These are phyloP conservation scores for Erpobdella octoculata DNA, from an alignment of 2,888 invertebrate species.

Conservation along the genomic window DNA sequence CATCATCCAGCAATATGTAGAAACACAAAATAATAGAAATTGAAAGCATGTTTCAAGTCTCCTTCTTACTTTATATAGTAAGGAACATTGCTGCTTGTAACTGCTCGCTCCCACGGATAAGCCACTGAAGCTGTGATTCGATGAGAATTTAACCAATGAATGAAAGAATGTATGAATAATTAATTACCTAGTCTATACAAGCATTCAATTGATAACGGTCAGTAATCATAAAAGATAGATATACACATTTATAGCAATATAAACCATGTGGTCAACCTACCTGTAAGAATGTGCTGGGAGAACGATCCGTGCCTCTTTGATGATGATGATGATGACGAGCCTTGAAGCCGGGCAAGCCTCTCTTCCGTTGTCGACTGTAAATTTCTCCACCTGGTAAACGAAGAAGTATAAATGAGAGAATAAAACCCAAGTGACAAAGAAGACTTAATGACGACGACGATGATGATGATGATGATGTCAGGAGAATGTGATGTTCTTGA, in stretches of 20 bases:
- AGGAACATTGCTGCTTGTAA: conserved; percentile 93
- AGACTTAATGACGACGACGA: too few species aligned
- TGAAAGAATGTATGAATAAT: not conserved
- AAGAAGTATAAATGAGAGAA: not conserved
- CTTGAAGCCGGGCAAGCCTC: conserved; percentile 67
- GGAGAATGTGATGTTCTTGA: not conserved
- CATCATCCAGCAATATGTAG: too few species aligned
- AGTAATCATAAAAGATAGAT: not conserved
- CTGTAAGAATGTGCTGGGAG: conserved; percentile 56
- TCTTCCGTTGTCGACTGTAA: conserved; percentile 79
- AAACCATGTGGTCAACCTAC: conserved; percentile 38
- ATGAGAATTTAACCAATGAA: not conserved
- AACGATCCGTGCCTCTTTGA: conserved; percentile 66
- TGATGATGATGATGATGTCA: not conserved
- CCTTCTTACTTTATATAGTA: conserved; percentile 85
- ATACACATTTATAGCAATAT: not conserved
- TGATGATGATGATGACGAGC: too few species aligned
- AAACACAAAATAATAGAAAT: too few species aligned
- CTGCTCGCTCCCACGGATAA: conserved; percentile 79
- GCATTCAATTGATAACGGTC: not conserved
- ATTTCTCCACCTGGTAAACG: conserved; percentile 66
- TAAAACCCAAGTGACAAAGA: too few species aligned
- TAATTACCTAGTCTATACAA: not conserved
- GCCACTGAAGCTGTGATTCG: conserved; percentile 35
- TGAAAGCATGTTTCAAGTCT: too few species aligned